Evolutionary conservation across 2,113 vertebrate genomes (phyloP).

Genomic region (Melozone crissalis): DNA sequence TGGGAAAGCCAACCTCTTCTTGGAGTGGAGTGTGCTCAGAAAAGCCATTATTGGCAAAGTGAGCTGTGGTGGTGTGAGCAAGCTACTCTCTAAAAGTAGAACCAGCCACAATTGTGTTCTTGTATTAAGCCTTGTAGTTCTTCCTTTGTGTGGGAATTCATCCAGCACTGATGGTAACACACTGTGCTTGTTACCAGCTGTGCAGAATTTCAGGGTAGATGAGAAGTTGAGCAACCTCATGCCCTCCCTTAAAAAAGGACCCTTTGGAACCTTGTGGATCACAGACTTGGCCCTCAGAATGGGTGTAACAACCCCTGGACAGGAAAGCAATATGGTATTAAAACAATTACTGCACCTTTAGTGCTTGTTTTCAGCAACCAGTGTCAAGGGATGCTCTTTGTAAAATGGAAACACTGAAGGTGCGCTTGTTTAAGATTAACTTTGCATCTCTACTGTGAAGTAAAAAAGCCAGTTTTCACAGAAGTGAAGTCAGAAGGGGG

Average conservation of each 20-base stretch:
- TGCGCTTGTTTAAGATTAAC: background rate
- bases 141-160: conserved; percentile 18
- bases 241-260: background rate
- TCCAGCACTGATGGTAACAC: background rate
- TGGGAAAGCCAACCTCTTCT: background rate
- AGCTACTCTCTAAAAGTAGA: conserved; percentile 30
- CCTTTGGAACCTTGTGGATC: background rate
- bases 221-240: background rate
- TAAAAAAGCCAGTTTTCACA: background rate
- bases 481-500: background rate
- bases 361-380: background rate
- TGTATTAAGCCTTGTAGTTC: conserved; percentile 27
- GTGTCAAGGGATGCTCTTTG: background rate
- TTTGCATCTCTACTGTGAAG: background rate
- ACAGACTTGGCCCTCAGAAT: background rate
- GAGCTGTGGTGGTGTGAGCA: conserved; percentile 1
- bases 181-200: conserved; percentile 26
- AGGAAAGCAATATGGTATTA: background rate
- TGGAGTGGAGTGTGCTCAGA: background rate
- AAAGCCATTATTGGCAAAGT: conserved; percentile 4
- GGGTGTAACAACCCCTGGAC: background rate
- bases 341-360: background rate
- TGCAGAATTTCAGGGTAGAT: background rate
- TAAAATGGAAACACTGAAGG: background rate
- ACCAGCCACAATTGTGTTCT: background rate